These are phyloP conservation scores for Hippocampus comes DNA, from an alignment of 2,113 vertebrate species.

Conservation along the genomic window DNA sequence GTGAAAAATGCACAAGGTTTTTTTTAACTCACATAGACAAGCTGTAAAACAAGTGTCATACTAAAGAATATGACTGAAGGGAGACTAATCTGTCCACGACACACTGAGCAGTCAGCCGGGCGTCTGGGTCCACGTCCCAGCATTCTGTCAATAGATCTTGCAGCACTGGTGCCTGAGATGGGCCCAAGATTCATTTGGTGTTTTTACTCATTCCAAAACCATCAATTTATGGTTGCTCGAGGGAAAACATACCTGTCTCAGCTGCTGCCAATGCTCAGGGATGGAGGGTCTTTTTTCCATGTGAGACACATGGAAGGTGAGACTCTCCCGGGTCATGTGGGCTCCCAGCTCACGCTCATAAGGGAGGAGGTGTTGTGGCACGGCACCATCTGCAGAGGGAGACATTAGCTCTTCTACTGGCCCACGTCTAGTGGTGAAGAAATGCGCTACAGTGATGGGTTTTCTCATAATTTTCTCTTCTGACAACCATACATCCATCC, in stretches of 20 bases:
- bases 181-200: neutral
- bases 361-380: conserved; percentile 75
- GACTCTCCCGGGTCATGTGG: conserved; percentile 65
- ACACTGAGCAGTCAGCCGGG: conserved; percentile 76
- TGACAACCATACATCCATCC: no score
- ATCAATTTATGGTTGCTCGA: neutral
- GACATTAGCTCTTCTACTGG: conserved; percentile 12
- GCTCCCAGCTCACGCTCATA: conserved; percentile 81
- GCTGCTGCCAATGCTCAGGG: conserved; percentile 72
- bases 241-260: conserved; percentile 66
- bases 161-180: conserved; percentile 62
- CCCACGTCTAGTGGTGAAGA: no score
- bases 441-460: no score
- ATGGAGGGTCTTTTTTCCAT: conserved; percentile 74
- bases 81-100: conserved; percentile 54
- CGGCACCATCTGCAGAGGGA: conserved; percentile 62
- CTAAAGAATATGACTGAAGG: conserved; percentile 21
- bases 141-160: conserved; percentile 77
- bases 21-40: neutral
- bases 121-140: conserved; percentile 83
- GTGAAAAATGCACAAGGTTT: neutral
- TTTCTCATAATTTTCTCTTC: no score
- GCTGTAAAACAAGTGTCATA: conserved; percentile 4
- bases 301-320: conserved; percentile 72
- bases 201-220: neutral